Base-by-base conservation (phyloP, 2,888 invertebrate genomes). In the Callimorpha dominula region DNA sequence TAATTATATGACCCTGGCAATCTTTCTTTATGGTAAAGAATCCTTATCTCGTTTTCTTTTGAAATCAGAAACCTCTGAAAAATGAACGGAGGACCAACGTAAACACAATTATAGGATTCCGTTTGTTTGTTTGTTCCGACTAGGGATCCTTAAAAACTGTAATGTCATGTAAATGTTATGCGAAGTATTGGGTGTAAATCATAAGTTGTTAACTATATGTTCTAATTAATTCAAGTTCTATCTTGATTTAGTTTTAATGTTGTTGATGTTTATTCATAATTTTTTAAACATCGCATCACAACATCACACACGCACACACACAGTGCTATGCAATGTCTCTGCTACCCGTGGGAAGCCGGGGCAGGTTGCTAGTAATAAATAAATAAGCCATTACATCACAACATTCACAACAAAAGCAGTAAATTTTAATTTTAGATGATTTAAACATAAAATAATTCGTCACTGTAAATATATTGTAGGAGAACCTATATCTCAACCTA, bases 161-260 rank as follows among this genome's bases (percentile, higher is more conserved):
- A 60, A 20, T 60, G 31, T 60, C 20, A 57, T 12, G 12, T 54
- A 20, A 20, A 20, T 57, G 11, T 20, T 31, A 60, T 50, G 12
- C 50, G 14, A 6, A 31, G 31, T 7, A 7, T 60, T 14, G 4
- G 57, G 20, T 60, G 60, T 31, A 60, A 31, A 31, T 31, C 5
- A 31, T 43, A 42, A 9, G 43, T 52, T 64, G 52, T 70, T 54
- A 52, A 52, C n/a, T 17, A 42, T 62, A 62, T 52, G n/a, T 52
- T 60, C 57, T 60, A 68, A 68, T 42, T 64, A 42, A 43, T 52
- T 50, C 52, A 52, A 66, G 49, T 66, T 50, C 46, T 40, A 31
- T 62, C 20, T 49, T 15, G 11, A 17, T 40, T 15, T 31, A 63
- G 42, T 63, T 62, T 15, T 17, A 42, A 63, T n/a, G 40, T 12